Evolutionary conservation across 1,140 invertebrate species (phyloP).

Genomic region (Solenopsis invicta): DNA sequence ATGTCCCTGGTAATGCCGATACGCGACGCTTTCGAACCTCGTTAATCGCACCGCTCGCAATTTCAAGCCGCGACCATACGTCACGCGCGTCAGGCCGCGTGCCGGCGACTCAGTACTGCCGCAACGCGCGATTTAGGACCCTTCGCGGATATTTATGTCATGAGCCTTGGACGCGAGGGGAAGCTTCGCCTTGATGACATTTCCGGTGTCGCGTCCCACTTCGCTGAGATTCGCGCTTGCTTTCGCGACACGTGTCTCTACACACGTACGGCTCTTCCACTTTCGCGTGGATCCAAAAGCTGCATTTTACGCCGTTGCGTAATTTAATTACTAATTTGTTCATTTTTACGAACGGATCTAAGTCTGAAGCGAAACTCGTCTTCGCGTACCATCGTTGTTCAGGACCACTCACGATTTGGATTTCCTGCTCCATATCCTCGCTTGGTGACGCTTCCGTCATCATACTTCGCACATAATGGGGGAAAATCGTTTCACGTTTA

Average conservation of each 20-base stretch:
- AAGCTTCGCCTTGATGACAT: background rate
- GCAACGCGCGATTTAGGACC: constrained; percentile 68
- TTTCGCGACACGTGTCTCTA: background rate
- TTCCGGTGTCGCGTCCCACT: constrained; percentile 42
- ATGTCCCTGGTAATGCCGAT: constrained; percentile 80
- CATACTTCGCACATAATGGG: background rate
- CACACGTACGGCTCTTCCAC: background rate
- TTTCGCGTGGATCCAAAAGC: background rate
- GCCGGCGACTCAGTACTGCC: background rate
- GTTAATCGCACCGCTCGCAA: constrained; percentile 75
- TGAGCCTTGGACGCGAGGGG: background rate
- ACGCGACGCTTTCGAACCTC: constrained; percentile 76
- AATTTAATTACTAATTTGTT: background rate
- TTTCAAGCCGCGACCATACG: constrained; percentile 60
- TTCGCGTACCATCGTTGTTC: background rate
- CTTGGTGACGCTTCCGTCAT: background rate
- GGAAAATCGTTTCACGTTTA: constrained; percentile 14
- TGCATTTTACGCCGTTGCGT: background rate
- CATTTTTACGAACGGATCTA: background rate
- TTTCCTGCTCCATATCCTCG: background rate
- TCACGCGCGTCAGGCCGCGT: constrained; percentile 11
- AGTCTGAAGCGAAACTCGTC: background rate
- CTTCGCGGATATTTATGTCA: constrained; percentile 65
- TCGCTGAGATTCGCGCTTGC: background rate
- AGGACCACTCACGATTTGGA: background rate